Evolutionary conservation across 2,888 invertebrate species (phyloP).

Genomic region (Lysandra bellargus): DNA sequence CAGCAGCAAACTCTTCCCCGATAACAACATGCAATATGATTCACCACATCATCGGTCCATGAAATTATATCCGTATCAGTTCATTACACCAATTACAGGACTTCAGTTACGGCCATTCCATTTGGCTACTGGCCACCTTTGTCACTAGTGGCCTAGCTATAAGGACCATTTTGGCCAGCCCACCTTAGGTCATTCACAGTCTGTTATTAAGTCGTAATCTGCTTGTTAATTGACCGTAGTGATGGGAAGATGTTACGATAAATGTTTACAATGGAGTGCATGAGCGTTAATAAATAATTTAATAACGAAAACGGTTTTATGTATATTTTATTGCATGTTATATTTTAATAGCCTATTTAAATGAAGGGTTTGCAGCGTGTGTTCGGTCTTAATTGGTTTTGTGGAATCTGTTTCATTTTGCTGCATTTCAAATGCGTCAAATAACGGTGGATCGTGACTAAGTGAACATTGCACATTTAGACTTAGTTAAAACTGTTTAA

Average conservation of each 20-base stretch:
- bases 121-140: not conserved
- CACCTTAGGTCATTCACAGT: slow-evolving; percentile 61
- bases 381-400: not conserved
- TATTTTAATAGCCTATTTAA: slow-evolving; percentile 19
- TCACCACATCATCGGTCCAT: slow-evolving; percentile 46
- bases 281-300: slow-evolving; percentile 5
- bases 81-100: slow-evolving; percentile 49
- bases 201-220: slow-evolving; percentile 58
- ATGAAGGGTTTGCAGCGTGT: slow-evolving; percentile 4
- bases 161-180: slow-evolving; percentile 45
- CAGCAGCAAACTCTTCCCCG: not conserved
- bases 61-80: slow-evolving; percentile 57
- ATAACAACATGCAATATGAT: slow-evolving; percentile 42
- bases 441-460: not conserved
- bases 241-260: slow-evolving; percentile 22
- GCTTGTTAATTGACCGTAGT: slow-evolving; percentile 50
- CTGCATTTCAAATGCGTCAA: not conserved
- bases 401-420: not conserved
- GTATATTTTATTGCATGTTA: slow-evolving; percentile 20
- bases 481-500: not conserved
- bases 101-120: slow-evolving; percentile 18
- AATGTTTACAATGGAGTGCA: slow-evolving; percentile 11
- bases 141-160: slow-evolving; percentile 32
- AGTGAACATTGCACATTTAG: not conserved
- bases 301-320: slow-evolving; percentile 18